Percentiles rank a stretch among this genome's conserved stretches.
phyloP scores from a whole-genome alignment of 92 coral and sea anemone genomes.

The Palythoa grandis region DNA sequence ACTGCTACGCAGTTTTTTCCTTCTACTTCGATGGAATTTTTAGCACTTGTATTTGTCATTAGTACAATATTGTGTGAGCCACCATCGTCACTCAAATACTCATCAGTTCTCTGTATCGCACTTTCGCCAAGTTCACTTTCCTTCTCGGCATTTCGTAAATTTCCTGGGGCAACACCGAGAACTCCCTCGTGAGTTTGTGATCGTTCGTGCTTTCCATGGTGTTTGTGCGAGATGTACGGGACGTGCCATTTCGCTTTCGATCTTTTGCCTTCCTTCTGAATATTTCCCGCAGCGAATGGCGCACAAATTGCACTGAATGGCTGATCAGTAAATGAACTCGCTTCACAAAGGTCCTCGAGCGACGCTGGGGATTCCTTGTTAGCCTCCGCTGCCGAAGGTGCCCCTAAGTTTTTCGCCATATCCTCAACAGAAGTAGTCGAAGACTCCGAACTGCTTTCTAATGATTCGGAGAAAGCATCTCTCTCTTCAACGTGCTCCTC shows the following conservation, averaged over 20 bases:
- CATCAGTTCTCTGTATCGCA: conserved; percentile 1
- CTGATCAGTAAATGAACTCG: conserved; percentile 41
- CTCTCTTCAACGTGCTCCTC: conserved; percentile 44
- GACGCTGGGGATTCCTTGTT: conserved; percentile 44
- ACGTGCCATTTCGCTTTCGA: conserved; percentile 52
- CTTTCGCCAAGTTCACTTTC: neutral
- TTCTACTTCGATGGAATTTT: conserved; percentile 31
- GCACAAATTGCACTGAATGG: conserved; percentile 54
- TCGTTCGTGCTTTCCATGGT: conserved; percentile 3
- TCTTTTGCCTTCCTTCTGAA: conserved; percentile 45
- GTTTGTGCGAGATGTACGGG: conserved; percentile 37
- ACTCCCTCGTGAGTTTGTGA: conserved; percentile 20
- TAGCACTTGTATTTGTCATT: conserved; percentile 5
- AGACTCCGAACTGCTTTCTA: conserved; percentile 31
- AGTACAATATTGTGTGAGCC: conserved; percentile 20
- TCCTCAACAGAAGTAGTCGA: conserved; percentile 26
- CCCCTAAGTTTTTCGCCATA: conserved; percentile 27
- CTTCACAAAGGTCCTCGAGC: conserved; percentile 34
- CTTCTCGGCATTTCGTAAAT: neutral
- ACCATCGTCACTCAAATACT: neutral
- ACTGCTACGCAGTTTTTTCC: conserved; percentile 14
- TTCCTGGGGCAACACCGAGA: neutral
- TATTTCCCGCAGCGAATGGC: conserved; percentile 57
- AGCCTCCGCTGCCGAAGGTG: neutral
- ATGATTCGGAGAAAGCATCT: conserved; percentile 25